Evolutionary conservation across 2,797 vertebrate species (phyloP).

Genomic region (Octomys mimax): DNA sequence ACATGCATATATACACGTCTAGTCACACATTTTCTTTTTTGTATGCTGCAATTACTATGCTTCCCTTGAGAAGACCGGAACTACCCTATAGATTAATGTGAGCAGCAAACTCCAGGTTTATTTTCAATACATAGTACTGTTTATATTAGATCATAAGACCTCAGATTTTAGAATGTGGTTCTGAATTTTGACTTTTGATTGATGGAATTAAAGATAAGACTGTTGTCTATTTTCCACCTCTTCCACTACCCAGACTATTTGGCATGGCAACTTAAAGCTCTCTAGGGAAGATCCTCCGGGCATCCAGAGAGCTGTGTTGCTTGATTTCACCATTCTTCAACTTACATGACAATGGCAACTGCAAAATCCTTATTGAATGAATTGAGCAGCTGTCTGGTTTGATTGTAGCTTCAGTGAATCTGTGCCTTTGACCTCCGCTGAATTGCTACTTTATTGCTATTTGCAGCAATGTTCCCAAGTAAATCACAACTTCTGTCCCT

Average conservation of each 20-base stretch:
- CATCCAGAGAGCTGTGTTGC: not conserved
- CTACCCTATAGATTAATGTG: not conserved
- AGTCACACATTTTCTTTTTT: not conserved
- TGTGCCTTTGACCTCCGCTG: slow-evolving; percentile 70
- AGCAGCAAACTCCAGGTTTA: not conserved
- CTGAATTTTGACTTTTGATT: slow-evolving; percentile 51
- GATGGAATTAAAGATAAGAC: not conserved
- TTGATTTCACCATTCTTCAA: slow-evolving; percentile 58
- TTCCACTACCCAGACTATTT: slow-evolving; percentile 12
- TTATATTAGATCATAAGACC: not conserved
- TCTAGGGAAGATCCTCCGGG: not conserved
- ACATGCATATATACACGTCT: not conserved
- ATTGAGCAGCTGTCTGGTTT: slow-evolving; percentile 63
- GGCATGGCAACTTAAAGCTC: not conserved
- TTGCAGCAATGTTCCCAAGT: slow-evolving; percentile 61
- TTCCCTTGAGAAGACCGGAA: not conserved
- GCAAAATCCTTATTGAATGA: slow-evolving; percentile 56
- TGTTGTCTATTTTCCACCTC: not conserved
- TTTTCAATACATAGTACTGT: slow-evolving; percentile 2
- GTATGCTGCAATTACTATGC: not conserved
- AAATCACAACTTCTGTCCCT: slow-evolving; percentile 76
- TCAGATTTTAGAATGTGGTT: not conserved
- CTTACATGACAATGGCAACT: slow-evolving; percentile 35
- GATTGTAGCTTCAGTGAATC: slow-evolving; percentile 67
- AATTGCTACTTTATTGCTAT: slow-evolving; percentile 77